These are phyloP conservation scores for Leucophenga maculata DNA, from an alignment of 2,888 invertebrate genomes.

Conservation along the genomic window DNA sequence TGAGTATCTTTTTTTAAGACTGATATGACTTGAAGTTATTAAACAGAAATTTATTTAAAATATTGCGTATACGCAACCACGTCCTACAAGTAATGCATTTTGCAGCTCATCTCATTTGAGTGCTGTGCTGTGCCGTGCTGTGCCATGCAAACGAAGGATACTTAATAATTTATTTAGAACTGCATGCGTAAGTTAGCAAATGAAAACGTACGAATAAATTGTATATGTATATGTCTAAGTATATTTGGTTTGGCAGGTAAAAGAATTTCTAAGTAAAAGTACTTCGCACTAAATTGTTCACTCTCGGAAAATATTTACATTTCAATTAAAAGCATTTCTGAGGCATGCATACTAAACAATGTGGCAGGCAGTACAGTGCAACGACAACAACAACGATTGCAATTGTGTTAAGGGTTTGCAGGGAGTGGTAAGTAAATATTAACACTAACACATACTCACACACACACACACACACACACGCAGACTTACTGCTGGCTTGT, in stretches of 20 bases:
- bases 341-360: conserved; percentile 23
- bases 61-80: too few species aligned
- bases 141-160: background rate
- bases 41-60: too few species aligned
- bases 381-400: conserved; percentile 12
- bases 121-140: background rate
- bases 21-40: too few species aligned
- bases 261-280: conserved; percentile 29
- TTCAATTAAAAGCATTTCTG: conserved; percentile 44
- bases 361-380: background rate
- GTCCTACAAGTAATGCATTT: too few species aligned
- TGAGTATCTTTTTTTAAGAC: too few species aligned
- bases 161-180: conserved; percentile 12
- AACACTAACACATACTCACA: conserved; percentile 18
- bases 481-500: conserved; percentile 6
- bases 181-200: background rate
- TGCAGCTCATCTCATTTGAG: background rate
- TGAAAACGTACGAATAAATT: background rate
- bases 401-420: background rate
- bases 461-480: background rate
- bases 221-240: conserved; percentile 27
- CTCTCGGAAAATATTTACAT: conserved; percentile 42
- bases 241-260: conserved; percentile 20
- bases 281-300: background rate
- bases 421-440: background rate